Base-by-base conservation (phyloP, 2,113 vertebrate species). In the Coreoperca whiteheadi region DNA sequence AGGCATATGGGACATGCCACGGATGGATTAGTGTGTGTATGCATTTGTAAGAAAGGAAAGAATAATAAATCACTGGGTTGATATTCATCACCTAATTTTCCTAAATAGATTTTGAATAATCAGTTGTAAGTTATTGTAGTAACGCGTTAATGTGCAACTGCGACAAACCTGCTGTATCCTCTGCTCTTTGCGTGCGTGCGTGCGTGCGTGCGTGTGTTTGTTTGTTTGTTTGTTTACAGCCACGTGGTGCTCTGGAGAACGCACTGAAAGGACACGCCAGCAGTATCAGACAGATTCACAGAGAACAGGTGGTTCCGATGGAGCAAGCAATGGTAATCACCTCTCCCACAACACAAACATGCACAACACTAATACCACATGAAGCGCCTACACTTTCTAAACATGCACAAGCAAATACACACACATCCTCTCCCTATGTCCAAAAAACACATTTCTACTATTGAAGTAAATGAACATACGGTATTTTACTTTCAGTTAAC, bases 251-350 rank as follows among this genome's bases (percentile, higher is more conserved):
- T 7, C 91, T 99, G 90, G 96, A 95, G 88, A 95, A 97, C 14
- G 96, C 96, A 32, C 93, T 99, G 87, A 97, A 95, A 90, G 95
- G 91, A 78, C 95, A 97, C 0, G 96, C 95, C 77, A 96, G 95
- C 88, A 97, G 70, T 53, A 95, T 98, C 82, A 93, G 94, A 83
- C 88, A 81, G 78, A 97, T 98, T 87, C 95, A 99, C 90, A 93
- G 86, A 57, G 94, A 96, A 7, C 94, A 96, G 81, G 96, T 98
- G 5, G 53, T 97, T 69, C 97, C 97, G 0, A 81, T 99, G 94
- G 96, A 97, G 86, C 95, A 96, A 84, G 94, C 95, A 34, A 96
- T 97, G 98, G 98, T 99, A 97, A 98, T 50, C 7, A 71, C 2
- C 8, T 59, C 65, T 15, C 23, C 1, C 60, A 77, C 70, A 65